A percentile compares a stretch with the other conserved stretches of the same genome.
Evolutionary conservation across 30 jellyfish, hydroid and myxozoan species (phyloP).

Genomic region (Sanderia malayensis): DNA sequence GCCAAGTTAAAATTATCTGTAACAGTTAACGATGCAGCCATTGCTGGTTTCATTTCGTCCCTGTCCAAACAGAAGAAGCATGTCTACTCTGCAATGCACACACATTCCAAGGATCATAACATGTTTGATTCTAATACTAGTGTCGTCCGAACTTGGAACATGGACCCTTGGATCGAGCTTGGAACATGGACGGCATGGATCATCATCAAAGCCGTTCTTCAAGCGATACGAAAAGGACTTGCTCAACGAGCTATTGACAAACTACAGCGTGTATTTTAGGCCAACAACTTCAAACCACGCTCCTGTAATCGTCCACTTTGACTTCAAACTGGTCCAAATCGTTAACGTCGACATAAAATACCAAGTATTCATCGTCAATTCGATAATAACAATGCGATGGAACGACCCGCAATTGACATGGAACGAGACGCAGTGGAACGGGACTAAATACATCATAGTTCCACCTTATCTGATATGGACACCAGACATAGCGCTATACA

Average conservation of each 20-base stretch:
- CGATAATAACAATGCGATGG: conserved; percentile 26
- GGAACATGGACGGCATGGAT: too few species aligned
- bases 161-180: too few species aligned
- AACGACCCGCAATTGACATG: conserved; percentile 56
- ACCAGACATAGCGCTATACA: conserved; percentile 52
- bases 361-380: conserved; percentile 42
- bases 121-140: too few species aligned
- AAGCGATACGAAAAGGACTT: conserved; percentile 30
- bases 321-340: conserved; percentile 22
- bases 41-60: too few species aligned
- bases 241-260: conserved; percentile 16
- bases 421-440: conserved; percentile 43
- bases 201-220: not conserved
- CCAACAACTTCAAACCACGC: conserved; percentile 48
- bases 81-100: too few species aligned
- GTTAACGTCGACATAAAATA: conserved; percentile 48
- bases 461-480: conserved; percentile 38
- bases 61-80: too few species aligned
- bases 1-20: too few species aligned
- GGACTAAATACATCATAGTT: conserved; percentile 32
- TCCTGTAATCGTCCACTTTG: conserved; percentile 44
- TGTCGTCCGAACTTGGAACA: too few species aligned
- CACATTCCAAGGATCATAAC: too few species aligned
- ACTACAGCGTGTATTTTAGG: conserved; percentile 39
- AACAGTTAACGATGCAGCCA: too few species aligned